Evolutionary conservation across 2,113 vertebrate genomes (phyloP), one percentile per base, ranked within the genome.

Genomic region (Oxygymnocypris stewartii): DNA sequence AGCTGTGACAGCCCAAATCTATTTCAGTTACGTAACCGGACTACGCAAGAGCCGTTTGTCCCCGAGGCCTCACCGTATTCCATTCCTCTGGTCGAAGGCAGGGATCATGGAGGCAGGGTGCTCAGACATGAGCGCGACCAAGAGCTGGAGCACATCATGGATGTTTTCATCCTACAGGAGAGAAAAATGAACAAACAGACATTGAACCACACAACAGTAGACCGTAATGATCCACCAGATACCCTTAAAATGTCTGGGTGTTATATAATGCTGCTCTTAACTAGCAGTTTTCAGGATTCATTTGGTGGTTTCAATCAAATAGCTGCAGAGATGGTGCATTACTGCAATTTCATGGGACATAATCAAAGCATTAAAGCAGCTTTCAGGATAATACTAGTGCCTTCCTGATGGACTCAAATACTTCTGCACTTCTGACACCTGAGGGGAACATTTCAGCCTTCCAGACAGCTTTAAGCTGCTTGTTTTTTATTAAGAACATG

Each of bases 41-140:
- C 40, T 6, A 11, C 12, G 42, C 6, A 51, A 23, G 59, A 37
- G 28, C 16, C n/a, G 42, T 40, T 65, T 84, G 18, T 54, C 75
- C 61, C 67, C 18, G 6, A 23, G 57, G 20, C 85, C 92, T 95
- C 93, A 99, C 98, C 98, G 96, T 95, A 99, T 99, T 88, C 98
- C 98, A 84, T 99, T 99, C 88, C 98, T 96, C 94, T 99, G 98
- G 94, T 99, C 98, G 90, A 99, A 99, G 8, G 98, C 98, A 67
- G 98, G 98, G 91, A 99, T 99, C 98, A 99, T 99, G 86, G 98
- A 99, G 10, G 98, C 98, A 25, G 98, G 98, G 82, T 99, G 98
- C 89, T 99, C 98, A 4, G 98, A 99, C 98, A 99, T 99, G 23
- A 99, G 95, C 87, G 98, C 98, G 91, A 99, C 98, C 57, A 99